Evolutionary conservation across 2,888 invertebrate genomes (phyloP), one percentile per base, ranked within the genome.

Genomic region (Acleris emargana): DNA sequence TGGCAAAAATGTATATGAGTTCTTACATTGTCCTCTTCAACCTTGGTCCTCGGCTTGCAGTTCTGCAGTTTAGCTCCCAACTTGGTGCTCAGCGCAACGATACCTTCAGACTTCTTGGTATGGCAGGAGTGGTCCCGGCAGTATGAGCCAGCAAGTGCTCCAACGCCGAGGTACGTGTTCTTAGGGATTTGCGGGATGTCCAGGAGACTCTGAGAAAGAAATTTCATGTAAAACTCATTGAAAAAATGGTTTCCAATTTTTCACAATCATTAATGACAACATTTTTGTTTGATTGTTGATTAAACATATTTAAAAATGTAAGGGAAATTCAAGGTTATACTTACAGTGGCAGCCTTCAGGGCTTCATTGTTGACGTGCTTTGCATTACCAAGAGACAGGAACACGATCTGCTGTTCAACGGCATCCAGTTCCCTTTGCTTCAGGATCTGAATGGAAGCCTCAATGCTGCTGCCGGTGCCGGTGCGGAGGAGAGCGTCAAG

Each of bases 401-500:
- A 95, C 52, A 95, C 96, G 5, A 95, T 76, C 38, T 93, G 88
- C 69, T 94, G 92, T 72, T 96, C 95, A 0, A 94, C 50, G 0
- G 75, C 68, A 0, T 91, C 90, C 11, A 97, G 83, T 74, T 95
- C 94, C 16, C 93, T 93, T 74, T 89, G 94, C 70, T 94, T 94
- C 55, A 98, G 86, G 55, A 98, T 89, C 69, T 95, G 94, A 64
- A 93, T 82, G 49, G 89, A 86, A 0, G 96, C 95, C 72, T 96
- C 95, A 20, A 97, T 94, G 13, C 97, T 94, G 62, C 96, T 95
- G 1, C 96, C 96, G 17, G 96, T 97, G 32, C 96, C 97, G 0
- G 97, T 94, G 63, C 96, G 95, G 74, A 97, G 95, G 0, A 98
- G 87, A 61, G 96, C 97, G 80, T 98, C 98, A 62, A 97, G 83